Conservation (phyloP, 2,888 invertebrate genomes). For the Macrosoma leucophasiata region DNA sequence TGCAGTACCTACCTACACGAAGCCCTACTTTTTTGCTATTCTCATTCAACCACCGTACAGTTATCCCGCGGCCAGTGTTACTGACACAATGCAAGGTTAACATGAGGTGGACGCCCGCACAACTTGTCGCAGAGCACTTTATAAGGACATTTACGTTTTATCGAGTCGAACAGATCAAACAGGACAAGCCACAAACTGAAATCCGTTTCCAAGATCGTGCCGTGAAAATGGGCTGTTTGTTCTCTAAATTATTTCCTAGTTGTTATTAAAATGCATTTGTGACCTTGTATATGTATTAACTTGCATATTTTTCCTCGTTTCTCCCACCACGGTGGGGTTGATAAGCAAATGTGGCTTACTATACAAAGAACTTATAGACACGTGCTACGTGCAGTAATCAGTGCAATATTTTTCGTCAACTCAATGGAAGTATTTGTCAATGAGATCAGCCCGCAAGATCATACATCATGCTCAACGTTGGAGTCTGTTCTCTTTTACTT, state of each 20-base stretch:
- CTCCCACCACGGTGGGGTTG: too few relatives aligned
- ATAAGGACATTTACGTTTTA: slow-evolving; percentile 50
- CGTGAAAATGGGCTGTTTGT: slow-evolving; percentile 29
- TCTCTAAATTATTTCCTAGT: slow-evolving; percentile 38
- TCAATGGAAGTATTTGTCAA: slow-evolving; percentile 44
- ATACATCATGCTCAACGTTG: slow-evolving; percentile 37
- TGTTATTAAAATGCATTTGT: slow-evolving; percentile 34
- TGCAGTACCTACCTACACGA: slow-evolving; percentile 16
- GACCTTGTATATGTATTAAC: too few relatives aligned
- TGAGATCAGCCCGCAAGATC: slow-evolving; percentile 37
- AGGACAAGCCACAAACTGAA: slow-evolving; percentile 37
- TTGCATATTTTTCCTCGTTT: too few relatives aligned
- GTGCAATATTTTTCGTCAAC: slow-evolving; percentile 17
- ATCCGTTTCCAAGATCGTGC: slow-evolving; percentile 35
- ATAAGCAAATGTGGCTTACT: too few relatives aligned
- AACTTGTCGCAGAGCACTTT: slow-evolving; percentile 43
- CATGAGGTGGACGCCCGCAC: slow-evolving; percentile 58
- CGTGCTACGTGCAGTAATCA: too few relatives aligned
- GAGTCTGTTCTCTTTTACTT: slow-evolving; percentile 44
- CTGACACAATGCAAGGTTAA: slow-evolving; percentile 70
- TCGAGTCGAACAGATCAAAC: slow-evolving; percentile 40
- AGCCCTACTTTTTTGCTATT: slow-evolving; percentile 44
- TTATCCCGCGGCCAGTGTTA: slow-evolving; percentile 60
- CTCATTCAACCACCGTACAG: slow-evolving; percentile 60
- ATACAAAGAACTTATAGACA: too few relatives aligned